A percentile compares a stretch with the other conserved stretches of the same genome.
Evolutionary conservation across 2,888 invertebrate species (phyloP).

Genomic region (Rhopalosiphum nymphaeae): DNA sequence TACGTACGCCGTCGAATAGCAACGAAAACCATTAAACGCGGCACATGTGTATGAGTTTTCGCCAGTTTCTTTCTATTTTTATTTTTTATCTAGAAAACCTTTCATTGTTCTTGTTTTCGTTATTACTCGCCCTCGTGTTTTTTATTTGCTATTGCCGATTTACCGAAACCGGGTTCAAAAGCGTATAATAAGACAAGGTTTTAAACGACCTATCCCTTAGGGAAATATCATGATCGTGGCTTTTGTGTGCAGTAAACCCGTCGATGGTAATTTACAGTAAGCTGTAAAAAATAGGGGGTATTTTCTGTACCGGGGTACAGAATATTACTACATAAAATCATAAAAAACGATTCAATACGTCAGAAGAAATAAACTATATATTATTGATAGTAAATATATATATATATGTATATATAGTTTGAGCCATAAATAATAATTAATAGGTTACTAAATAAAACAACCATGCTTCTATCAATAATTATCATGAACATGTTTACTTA

Average conservation of each 20-base stretch:
- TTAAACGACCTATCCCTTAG: slow-evolving; percentile 53
- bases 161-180: slow-evolving; percentile 49
- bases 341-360: slow-evolving; percentile 1
- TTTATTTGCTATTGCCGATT: slow-evolving; percentile 38
- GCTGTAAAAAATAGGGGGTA: not conserved
- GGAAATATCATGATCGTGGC: slow-evolving; percentile 57
- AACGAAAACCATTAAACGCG: slow-evolving; percentile 9
- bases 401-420: not conserved
- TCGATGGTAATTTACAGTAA: slow-evolving; percentile 51
- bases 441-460: not conserved
- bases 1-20: not conserved
- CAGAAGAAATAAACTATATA: not conserved
- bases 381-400: not conserved
- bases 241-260: slow-evolving; percentile 53
- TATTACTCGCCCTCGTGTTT: slow-evolving; percentile 9
- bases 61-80: slow-evolving; percentile 22
- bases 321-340: not conserved
- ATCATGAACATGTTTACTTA: not conserved
- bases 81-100: slow-evolving; percentile 3
- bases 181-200: slow-evolving; percentile 45
- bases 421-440: not conserved
- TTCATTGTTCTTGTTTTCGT: slow-evolving; percentile 9
- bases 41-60: not conserved
- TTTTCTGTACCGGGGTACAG: not conserved
- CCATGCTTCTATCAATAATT: not conserved